Percentiles rank a stretch among this genome's conserved stretches.
Evolutionary conservation across 2,888 invertebrate genomes (phyloP).

Genomic region (Caenorhabditis sp.): DNA sequence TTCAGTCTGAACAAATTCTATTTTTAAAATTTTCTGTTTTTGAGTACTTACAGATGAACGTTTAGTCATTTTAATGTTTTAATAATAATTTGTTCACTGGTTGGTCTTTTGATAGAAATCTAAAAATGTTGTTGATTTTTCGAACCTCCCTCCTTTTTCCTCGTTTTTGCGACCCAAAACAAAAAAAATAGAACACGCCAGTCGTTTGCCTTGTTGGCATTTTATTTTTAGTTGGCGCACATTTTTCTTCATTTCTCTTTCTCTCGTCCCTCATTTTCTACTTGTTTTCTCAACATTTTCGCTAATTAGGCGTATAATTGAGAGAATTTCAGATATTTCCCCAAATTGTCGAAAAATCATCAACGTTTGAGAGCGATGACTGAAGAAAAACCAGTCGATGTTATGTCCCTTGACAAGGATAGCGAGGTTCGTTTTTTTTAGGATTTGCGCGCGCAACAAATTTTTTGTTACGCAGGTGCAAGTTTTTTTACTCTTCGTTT

Average conservation of each 20-base stretch:
- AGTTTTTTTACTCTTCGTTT: too few species aligned
- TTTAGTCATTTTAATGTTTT: not conserved
- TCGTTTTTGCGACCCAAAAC: too few species aligned
- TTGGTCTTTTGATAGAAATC: not conserved
- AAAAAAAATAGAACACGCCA: constrained; percentile 8
- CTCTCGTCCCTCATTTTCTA: not conserved
- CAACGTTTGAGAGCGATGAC: not conserved
- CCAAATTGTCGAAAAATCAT: not conserved
- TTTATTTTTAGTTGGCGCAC: constrained; percentile 4
- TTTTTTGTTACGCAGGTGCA: not conserved
- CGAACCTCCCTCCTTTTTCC: too few species aligned
- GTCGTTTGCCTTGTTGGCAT: constrained; percentile 3
- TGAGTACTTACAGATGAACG: constrained; percentile 1
- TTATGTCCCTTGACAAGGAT: constrained; percentile 9
- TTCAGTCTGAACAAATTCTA: not conserved
- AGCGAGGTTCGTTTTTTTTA: not conserved
- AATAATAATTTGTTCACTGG: not conserved
- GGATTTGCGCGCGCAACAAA: not conserved
- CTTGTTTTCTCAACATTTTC: constrained; percentile 1
- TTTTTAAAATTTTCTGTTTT: not conserved
- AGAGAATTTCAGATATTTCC: not conserved
- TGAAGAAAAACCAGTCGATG: constrained; percentile 7
- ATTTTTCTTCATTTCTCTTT: not conserved
- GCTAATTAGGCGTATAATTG: not conserved
- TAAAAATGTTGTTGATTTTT: too few species aligned